A percentile compares a stretch with the other conserved stretches of the same genome.
These are phyloP conservation scores for Entomyzon cyanotis DNA, from an alignment of 2,113 vertebrate species.

Conservation along the genomic window DNA sequence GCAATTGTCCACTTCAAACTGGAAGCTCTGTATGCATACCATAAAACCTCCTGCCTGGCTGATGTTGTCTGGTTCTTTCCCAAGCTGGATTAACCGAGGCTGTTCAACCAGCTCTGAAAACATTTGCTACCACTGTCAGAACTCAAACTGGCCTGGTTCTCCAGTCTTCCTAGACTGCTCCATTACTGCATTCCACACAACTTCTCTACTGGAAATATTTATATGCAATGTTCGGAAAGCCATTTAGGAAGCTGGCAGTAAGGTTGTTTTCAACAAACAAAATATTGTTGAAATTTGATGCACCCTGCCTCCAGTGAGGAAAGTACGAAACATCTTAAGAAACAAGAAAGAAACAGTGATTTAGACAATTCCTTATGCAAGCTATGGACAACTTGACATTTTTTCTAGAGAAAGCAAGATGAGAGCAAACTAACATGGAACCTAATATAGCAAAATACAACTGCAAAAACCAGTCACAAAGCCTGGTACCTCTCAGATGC, in stretches of 20 bases:
- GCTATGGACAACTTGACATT: neutral
- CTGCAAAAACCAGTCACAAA: neutral
- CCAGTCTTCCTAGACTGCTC: neutral
- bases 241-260: neutral
- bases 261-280: neutral
- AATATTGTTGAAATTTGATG: neutral
- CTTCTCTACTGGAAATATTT: neutral
- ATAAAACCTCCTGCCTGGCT: neutral
- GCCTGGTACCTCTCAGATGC: neutral
- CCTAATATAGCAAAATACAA: neutral
- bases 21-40: neutral
- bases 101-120: neutral
- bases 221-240: neutral
- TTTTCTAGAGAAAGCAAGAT: neutral
- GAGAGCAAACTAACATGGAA: neutral
- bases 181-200: neutral
- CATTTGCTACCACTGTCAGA: neutral
- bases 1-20: neutral
- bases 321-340: neutral
- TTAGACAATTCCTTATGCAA: neutral
- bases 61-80: neutral
- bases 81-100: neutral
- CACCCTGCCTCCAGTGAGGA: accelerated
- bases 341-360: neutral
- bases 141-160: neutral